Percentiles rank a stretch among this genome's conserved stretches.
Conservation (phyloP, 2,888 invertebrate genomes). For the Coelinius sp. region DNA sequence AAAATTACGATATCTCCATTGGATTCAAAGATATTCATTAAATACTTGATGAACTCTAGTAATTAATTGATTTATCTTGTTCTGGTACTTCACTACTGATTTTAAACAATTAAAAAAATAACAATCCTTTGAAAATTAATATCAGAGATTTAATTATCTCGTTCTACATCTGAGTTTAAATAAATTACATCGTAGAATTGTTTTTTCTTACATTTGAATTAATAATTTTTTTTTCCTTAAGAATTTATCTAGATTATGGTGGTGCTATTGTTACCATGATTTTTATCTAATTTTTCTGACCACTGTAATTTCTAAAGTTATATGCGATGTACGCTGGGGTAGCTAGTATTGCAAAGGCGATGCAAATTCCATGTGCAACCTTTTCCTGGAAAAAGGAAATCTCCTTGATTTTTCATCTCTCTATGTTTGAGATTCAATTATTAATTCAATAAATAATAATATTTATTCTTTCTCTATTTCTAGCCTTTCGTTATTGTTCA, state of each 20-base stretch:
- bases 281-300: neutral
- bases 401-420: neutral
- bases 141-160: neutral
- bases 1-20: too few species aligned
- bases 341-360: neutral
- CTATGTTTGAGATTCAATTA: neutral
- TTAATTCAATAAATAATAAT: neutral
- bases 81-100: too few species aligned
- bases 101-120: too few species aligned
- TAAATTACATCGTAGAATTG: neutral
- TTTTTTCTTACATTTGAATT: neutral
- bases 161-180: neutral
- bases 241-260: neutral
- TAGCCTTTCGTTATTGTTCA: neutral
- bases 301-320: slow-evolving; percentile 32
- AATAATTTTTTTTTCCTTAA: neutral
- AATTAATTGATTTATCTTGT: too few species aligned
- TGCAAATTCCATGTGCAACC: slow-evolving; percentile 28
- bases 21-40: too few species aligned
- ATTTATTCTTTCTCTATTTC: neutral
- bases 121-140: slow-evolving; percentile 4
- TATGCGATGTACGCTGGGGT: slow-evolving; percentile 26
- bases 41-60: too few species aligned
- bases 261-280: neutral
- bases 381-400: slow-evolving; percentile 37